Conservation (phyloP, 1,140 invertebrate genomes). For the Zaprionus taronus region DNA sequence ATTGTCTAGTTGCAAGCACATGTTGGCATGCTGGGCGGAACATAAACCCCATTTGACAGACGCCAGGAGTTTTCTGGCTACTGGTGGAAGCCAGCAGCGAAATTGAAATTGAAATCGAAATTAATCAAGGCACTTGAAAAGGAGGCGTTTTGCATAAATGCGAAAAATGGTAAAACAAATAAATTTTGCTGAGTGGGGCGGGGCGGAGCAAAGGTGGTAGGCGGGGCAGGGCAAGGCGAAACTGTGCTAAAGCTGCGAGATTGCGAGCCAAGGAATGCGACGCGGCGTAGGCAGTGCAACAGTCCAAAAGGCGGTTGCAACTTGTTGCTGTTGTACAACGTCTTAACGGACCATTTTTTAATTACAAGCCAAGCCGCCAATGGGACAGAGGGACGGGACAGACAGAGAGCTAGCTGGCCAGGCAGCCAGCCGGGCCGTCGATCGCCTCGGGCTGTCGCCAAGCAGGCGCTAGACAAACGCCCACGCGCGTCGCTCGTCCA, state of each 20-base stretch:
- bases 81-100: slow-evolving; percentile 42
- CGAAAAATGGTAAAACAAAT: slow-evolving; percentile 23
- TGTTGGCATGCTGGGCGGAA: background rate
- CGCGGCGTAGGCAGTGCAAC: slow-evolving; percentile 65
- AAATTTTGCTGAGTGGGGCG: background rate
- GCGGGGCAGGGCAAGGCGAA: slow-evolving; percentile 4
- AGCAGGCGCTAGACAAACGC: slow-evolving; percentile 73
- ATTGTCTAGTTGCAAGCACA: background rate
- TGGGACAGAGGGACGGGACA: slow-evolving; percentile 2
- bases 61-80: slow-evolving; percentile 49
- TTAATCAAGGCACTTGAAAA: slow-evolving; percentile 62
- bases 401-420: background rate
- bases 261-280: slow-evolving; percentile 57
- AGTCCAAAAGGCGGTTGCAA: slow-evolving; percentile 36
- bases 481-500: slow-evolving; percentile 63
- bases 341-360: slow-evolving; percentile 68
- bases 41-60: slow-evolving; percentile 54
- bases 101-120: slow-evolving; percentile 76
- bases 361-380: slow-evolving; percentile 57
- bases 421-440: slow-evolving; percentile 21
- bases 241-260: slow-evolving; percentile 23
- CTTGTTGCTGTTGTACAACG: slow-evolving; percentile 29
- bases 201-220: background rate
- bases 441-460: slow-evolving; percentile 58
- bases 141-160: slow-evolving; percentile 64